These are phyloP conservation scores for Brotula barbata DNA, from an alignment of 2,797 vertebrate species.

Conservation along the genomic window DNA sequence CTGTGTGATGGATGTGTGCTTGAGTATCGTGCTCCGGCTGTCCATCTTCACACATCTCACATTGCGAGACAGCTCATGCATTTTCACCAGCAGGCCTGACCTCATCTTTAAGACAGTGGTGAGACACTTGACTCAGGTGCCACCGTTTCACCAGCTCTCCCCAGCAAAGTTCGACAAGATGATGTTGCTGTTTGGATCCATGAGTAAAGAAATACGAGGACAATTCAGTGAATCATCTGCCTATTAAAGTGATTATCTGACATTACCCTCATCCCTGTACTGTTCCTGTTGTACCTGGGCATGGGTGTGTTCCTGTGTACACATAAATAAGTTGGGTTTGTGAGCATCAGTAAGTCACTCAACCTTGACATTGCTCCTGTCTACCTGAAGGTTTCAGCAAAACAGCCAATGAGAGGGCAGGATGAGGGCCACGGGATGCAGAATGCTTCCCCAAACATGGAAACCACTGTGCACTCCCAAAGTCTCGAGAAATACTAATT, in stretches of 20 bases:
- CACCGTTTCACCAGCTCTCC: constrained; percentile 44
- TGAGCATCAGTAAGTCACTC: constrained; percentile 50
- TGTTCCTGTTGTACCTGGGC: background rate
- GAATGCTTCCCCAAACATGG: constrained; percentile 44
- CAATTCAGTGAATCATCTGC: no score
- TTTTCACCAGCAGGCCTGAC: constrained; percentile 66
- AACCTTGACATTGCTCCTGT: constrained; percentile 50
- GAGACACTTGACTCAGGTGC: constrained; percentile 45
- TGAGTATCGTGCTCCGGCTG: constrained; percentile 51
- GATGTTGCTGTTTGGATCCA: background rate
- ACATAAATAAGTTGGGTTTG: constrained; percentile 2
- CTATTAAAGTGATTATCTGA: no score
- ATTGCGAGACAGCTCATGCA: constrained; percentile 58
- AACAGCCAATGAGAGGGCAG: constrained; percentile 58
- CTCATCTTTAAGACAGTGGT: constrained; percentile 58
- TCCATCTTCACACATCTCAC: constrained; percentile 58
- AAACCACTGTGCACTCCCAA: no score
- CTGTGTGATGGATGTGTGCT: constrained; percentile 59
- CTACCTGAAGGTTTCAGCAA: constrained; percentile 47
- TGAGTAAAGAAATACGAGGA: background rate
- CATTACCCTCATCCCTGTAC: no score
- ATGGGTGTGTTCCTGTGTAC: constrained; percentile 31
- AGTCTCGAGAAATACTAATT: constrained; percentile 17
- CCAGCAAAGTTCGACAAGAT: constrained; percentile 31
- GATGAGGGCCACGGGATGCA: constrained; percentile 30